These are phyloP conservation scores for Takifugu rubripes DNA, from an alignment of 2,797 vertebrate genomes.

Conservation along the genomic window DNA sequence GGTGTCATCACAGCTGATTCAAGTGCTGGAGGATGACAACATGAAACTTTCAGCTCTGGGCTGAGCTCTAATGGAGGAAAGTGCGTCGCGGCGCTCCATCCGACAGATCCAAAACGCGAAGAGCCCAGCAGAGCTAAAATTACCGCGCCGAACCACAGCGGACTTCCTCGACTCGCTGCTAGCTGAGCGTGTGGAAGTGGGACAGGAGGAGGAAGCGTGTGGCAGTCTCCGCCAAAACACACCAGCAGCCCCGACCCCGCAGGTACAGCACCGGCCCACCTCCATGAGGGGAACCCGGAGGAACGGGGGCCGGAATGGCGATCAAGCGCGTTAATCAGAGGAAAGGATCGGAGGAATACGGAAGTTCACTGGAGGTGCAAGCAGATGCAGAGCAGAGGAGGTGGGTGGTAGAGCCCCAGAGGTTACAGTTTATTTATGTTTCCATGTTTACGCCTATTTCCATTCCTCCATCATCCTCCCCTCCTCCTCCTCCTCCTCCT, in stretches of 20 bases:
- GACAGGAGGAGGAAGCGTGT: too few relatives aligned
- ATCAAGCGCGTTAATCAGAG: conserved; percentile 34
- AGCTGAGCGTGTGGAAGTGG: neutral
- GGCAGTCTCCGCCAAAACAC: conserved; percentile 14
- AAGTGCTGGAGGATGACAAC: conserved; percentile 5
- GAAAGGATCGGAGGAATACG: conserved; percentile 36
- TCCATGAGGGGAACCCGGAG: conserved; percentile 5
- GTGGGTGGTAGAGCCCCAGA: conserved; percentile 58
- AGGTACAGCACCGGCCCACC: conserved; percentile 6
- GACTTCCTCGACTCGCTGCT: too few relatives aligned
- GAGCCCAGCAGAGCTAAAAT: too few relatives aligned
- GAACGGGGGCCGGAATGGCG: conserved; percentile 4
- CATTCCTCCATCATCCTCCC: conserved; percentile 29
- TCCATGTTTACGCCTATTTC: conserved; percentile 50
- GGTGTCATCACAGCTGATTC: neutral
- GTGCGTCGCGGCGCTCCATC: too few relatives aligned
- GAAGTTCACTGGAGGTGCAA: conserved; percentile 50
- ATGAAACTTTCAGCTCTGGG: conserved; percentile 1
- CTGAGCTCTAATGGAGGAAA: too few relatives aligned
- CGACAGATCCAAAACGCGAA: too few relatives aligned
- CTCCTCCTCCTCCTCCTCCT: conserved; percentile 9
- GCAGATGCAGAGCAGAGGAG: conserved; percentile 48
- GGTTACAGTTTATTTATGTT: conserved; percentile 64
- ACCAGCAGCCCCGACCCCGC: conserved; percentile 28
- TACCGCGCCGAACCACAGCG: too few relatives aligned